Evolutionary conservation across 2,797 vertebrate species (phyloP).

Genomic region (Gymnoscopelus braueri): DNA sequence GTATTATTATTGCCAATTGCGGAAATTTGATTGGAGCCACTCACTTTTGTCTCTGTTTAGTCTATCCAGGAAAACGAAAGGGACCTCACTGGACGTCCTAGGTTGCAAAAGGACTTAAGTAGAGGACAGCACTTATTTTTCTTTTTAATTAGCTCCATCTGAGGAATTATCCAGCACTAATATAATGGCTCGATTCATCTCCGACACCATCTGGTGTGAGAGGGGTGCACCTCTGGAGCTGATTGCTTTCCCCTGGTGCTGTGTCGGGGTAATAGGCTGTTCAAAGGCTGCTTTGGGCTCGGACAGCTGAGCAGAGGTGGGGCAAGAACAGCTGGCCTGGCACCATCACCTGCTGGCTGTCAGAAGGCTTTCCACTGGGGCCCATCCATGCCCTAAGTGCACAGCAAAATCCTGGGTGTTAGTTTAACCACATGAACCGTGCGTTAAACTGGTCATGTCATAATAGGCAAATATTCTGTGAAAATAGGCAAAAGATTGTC

Average conservation of each 20-base stretch:
- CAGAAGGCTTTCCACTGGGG: conserved; percentile 62
- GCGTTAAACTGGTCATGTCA: too few species aligned
- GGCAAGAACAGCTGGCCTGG: conserved; percentile 80
- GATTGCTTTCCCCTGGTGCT: conserved; percentile 82
- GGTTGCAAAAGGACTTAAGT: conserved; percentile 12
- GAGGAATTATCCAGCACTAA: conserved; percentile 85
- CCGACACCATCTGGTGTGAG: conserved; percentile 84
- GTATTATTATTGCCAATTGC: too few species aligned
- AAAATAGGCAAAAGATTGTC: too few species aligned
- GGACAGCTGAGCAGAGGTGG: conserved; percentile 86
- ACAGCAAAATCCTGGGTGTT: too few species aligned
- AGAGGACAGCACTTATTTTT: conserved; percentile 77
- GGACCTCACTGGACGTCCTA: neutral
- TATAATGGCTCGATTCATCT: conserved; percentile 87
- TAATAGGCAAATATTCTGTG: too few species aligned
- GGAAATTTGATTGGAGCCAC: too few species aligned
- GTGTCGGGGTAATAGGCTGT: conserved; percentile 84
- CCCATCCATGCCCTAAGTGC: conserved; percentile 56
- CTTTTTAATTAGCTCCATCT: conserved; percentile 86
- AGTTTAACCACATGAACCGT: too few species aligned
- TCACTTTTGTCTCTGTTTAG: neutral
- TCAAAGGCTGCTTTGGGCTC: conserved; percentile 81
- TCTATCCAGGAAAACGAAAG: neutral
- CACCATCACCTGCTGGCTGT: conserved; percentile 82
- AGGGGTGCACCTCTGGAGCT: conserved; percentile 79